Conservation (phyloP, 2,113 vertebrate species). For the Plotosus lineatus region DNA sequence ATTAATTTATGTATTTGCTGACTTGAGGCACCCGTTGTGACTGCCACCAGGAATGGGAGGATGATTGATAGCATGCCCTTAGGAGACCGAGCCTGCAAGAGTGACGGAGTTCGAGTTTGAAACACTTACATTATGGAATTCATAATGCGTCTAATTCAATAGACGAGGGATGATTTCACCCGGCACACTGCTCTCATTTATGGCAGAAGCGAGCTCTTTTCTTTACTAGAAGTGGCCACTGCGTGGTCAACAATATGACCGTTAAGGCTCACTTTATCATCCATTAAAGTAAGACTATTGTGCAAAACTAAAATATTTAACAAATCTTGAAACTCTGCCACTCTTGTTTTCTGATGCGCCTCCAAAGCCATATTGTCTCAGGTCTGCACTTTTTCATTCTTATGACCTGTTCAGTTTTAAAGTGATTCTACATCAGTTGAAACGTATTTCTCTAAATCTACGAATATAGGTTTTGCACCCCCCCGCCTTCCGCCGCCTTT, state of each 20-base stretch:
- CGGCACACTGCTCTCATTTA: constrained; percentile 47
- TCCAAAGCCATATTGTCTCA: constrained; percentile 40
- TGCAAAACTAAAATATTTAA: constrained; percentile 39
- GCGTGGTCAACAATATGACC: constrained; percentile 18
- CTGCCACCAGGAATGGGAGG: constrained; percentile 65
- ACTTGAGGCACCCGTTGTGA: constrained; percentile 71
- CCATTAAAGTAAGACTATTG: constrained; percentile 32
- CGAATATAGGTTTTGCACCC: constrained; percentile 27
- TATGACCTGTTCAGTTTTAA: constrained; percentile 39
- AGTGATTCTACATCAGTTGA: constrained; percentile 22
- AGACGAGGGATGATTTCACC: constrained; percentile 44
- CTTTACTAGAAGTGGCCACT: constrained; percentile 9
- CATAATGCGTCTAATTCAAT: constrained; percentile 50
- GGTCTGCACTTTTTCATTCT: constrained; percentile 32
- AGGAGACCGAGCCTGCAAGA: constrained; percentile 42
- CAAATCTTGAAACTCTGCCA: constrained; percentile 24
- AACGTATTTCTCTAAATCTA: constrained; percentile 31
- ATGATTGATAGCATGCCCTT: constrained; percentile 66
- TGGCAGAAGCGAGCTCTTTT: constrained; percentile 16
- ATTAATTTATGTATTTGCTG: constrained; percentile 82
- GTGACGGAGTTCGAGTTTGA: constrained; percentile 16
- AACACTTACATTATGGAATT: constrained; percentile 50
- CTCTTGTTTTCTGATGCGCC: constrained; percentile 39
- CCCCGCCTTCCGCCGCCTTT: not conserved
- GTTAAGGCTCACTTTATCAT: constrained; percentile 26